Evolutionary conservation across 1,140 invertebrate genomes (phyloP), one percentile per base, ranked within the genome.

Genomic region (Camponotus floridanus): DNA sequence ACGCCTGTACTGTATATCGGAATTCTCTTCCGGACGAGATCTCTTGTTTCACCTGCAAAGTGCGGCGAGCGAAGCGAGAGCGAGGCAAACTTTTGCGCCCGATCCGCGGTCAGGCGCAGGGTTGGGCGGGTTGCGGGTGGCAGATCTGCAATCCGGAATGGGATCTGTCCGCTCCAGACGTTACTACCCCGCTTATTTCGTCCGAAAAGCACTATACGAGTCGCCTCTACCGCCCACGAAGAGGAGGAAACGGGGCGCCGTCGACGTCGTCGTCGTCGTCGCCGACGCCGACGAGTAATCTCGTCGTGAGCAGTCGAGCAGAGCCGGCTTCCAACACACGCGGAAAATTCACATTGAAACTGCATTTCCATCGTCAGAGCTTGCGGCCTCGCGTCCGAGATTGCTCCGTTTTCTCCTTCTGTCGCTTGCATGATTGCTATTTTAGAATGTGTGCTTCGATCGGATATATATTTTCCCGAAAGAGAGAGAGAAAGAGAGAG

Each of bases 131-230:
- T 92, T 94, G 90, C 92, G 92, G 92, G 90, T 91, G 91, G 88
- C 87, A 93, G 92, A 94, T 94, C 93, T 94, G 92, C 94, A 94
- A 94, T 93, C 92, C 92, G 93, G 94, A 95, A 95, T 95, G 92
- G 94, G 94, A 94, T 94, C 94, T 95, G 94, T 95, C 94, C 92
- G 93, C 87, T 93, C 92, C 94, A 95, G 94, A 94, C 93, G 86
- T 93, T 93, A 94, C 91, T 89, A 84, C 91, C 88, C 86, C 83
- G 87, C 86, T 86, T 86, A 90, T 92, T 88, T 64, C 86, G 81
- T 90, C 88, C 90, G 83, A 93, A 90, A 94, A 92, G 88, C 89
- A 78, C 88, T 84, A 51, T 51, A 80, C 88, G 83, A 90, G 81
- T 86, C 89, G 89, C 86, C 78, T 86, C 81, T 84, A 90, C 81